Evolutionary conservation across 2,797 vertebrate genomes (phyloP).

Genomic region (Sphenopsis melanotis): DNA sequence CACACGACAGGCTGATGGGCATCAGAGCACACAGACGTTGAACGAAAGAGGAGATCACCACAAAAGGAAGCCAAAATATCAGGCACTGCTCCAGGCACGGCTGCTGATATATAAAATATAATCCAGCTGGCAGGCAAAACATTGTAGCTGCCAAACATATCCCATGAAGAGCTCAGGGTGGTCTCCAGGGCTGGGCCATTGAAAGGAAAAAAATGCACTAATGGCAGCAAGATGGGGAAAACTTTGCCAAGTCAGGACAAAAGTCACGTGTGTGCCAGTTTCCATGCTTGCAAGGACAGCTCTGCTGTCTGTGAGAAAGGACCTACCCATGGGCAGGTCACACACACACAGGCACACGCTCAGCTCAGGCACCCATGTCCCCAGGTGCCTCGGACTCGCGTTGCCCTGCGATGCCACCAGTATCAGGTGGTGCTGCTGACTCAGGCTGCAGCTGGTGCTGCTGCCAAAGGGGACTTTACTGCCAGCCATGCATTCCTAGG

Average conservation of each 20-base stretch:
- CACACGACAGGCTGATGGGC: background rate
- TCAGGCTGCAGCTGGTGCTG: background rate
- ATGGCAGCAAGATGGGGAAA: constrained; percentile 13
- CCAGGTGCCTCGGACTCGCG: accelerated
- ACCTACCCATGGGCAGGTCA: background rate
- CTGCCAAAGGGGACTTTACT: background rate
- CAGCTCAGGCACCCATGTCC: accelerated
- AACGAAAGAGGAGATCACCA: constrained; percentile 6
- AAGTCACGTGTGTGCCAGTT: background rate
- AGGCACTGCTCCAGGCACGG: constrained; percentile 6
- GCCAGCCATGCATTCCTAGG: background rate
- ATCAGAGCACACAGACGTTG: background rate
- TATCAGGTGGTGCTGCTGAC: background rate
- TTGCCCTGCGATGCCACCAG: accelerated
- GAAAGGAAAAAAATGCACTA: constrained; percentile 21
- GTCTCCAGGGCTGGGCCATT: constrained; percentile 26
- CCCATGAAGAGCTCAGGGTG: constrained; percentile 25
- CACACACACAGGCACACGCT: accelerated
- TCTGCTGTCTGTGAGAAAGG: background rate
- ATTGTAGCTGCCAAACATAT: constrained; percentile 33
- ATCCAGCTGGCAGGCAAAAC: constrained; percentile 35
- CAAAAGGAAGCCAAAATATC: constrained; percentile 29
- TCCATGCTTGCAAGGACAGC: background rate
- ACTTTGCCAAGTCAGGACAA: constrained; percentile 19
- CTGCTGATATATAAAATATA: constrained; percentile 1